Base-by-base conservation (phyloP, 2,888 invertebrate genomes). In the Philonicus albiceps region DNA sequence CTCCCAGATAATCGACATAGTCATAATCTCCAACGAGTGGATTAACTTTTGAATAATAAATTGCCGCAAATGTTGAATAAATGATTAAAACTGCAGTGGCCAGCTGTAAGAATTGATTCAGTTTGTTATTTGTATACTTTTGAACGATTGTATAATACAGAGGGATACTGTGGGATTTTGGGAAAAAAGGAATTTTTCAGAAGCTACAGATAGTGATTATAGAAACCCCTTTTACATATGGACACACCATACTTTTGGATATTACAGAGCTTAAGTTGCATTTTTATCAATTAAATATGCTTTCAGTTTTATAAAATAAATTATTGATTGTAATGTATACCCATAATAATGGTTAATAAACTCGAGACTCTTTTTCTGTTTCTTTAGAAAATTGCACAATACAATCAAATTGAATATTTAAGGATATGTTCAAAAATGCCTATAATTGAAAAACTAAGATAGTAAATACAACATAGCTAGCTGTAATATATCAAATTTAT, bases 11-110 rank as follows among this genome's bases (percentile, higher is more conserved):
- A 90, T 95, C 95, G 87, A 95, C 95, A 90, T 96, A 96, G 89
- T 95, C 95, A 91, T 96, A 96, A 91, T 96, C 96, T 86, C 95
- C 95, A n/a, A 96, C 93, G 87, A 96, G 94, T 78, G 96, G 96
- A 92, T 97, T 97, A 91, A 97, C 96, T 92, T 97, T 97, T 85
- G 97, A 96, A 92, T 96, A 97, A 92, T 97, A 97, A 90, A 97
- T 95, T 86, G 97, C 97, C 1, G 97, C 97, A 89, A 97, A 94
- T 86, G 96, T 96, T 86, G 97, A 97, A 93, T 97, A 97, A 89
- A 97, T 95, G 40, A 97, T 94, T 72, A 97, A 93, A 5, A 95
- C 94, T 0, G 97, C 96, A 7, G 97, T 97, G 90, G 96, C 95
- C 76, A 97, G 93, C 97, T 97, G 93, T 55, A 87, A 86, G 86